Evolutionary conservation across 1,140 invertebrate genomes (phyloP), one percentile per base, ranked within the genome.

Genomic region (Scaptomyza hsui): DNA sequence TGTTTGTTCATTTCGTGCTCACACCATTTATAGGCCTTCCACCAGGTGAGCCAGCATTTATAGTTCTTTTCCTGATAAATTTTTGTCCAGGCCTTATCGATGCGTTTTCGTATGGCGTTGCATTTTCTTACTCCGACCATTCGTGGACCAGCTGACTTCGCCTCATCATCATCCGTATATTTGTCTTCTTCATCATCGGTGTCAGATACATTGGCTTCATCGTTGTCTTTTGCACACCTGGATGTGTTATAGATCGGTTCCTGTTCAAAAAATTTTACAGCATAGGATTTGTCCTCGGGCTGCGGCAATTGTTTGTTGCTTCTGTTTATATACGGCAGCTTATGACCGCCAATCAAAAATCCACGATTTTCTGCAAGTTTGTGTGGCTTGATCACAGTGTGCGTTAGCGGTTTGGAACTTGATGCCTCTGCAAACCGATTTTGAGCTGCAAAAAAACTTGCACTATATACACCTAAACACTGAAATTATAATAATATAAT

Each of bases 21-120:
- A 48, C 81, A 76, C 76, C 81, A 86, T 60, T 85, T 85, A 48
- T 45, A 86, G 9, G 67, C 60, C 10, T 2, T 52, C 80, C 80
- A 85, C 80, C 80, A 85, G 1, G 4, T 6, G 0, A 5, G 24
- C 80, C 80, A 85, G 12, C 68, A 60, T 2, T 68, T 73, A 55
- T 76, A 85, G 4, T 80, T 76, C 3, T 63, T 67, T 0, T 16
- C 4, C 1, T 18, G 39, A 29, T 85, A 86, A 0, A 63, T 0
- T 6, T 32, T 49, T 0, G n/a, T 61, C 81, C 76, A 85, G 0
- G 44, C 26, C 6, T 41, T 60, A 0, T 3, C 0, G 2, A 39
- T 39, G 0, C 12, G 41, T 6, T 13, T 57, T 0, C 24, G 35
- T 7, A 18, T 42, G 1, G 7, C 37, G 2, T 12, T n/a, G 13